These are phyloP conservation scores for Cotesia typhae DNA, from an alignment of 1,140 invertebrate genomes.

Conservation along the genomic window DNA sequence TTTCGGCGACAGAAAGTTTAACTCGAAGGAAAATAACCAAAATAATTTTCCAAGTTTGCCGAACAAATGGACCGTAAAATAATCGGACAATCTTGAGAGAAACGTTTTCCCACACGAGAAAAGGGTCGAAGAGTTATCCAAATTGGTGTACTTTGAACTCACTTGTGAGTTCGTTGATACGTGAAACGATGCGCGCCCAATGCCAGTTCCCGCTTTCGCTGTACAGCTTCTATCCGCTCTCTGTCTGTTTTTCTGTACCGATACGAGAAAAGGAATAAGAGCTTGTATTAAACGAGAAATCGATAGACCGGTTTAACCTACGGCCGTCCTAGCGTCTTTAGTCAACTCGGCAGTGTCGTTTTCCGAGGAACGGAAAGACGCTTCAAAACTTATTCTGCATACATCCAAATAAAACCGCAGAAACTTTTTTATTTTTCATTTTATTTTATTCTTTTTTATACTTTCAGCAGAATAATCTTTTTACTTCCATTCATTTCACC, in stretches of 20 bases:
- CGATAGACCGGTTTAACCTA: constrained; percentile 28
- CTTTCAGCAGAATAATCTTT: neutral
- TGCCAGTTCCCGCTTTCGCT: constrained; percentile 5
- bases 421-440: constrained; percentile 4
- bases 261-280: neutral
- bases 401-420: neutral
- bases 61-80: constrained; percentile 7
- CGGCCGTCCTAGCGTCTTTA: constrained; percentile 18
- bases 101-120: constrained; percentile 21
- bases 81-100: constrained; percentile 23
- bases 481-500: neutral
- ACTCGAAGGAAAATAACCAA: neutral
- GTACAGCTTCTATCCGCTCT: neutral
- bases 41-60: constrained; percentile 16
- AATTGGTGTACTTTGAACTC: constrained; percentile 38
- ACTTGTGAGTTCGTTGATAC: constrained; percentile 14
- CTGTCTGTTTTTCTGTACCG: neutral
- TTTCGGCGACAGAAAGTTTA: neutral
- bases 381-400: constrained; percentile 1
- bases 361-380: constrained; percentile 2
- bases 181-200: constrained; percentile 1
- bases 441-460: neutral
- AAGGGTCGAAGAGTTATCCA: constrained; percentile 31
- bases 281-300: constrained; percentile 35
- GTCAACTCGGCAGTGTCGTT: neutral